A percentile compares a stretch with the other conserved stretches of the same genome.
Conservation (phyloP, 2,888 invertebrate genomes). For the Drosophila neotestacea region DNA sequence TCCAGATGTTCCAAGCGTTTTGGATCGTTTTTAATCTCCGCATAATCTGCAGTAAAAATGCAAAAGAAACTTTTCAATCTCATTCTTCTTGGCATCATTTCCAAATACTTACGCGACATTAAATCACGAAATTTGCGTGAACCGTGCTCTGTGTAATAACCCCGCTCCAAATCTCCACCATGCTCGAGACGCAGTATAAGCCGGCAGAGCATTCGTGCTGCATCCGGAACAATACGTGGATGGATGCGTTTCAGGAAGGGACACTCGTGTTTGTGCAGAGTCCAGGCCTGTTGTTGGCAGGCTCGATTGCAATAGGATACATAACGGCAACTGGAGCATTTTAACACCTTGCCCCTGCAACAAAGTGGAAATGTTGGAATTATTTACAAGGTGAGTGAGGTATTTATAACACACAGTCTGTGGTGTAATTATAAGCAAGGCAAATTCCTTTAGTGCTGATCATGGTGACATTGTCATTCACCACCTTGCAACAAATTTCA, state of each 20-base stretch:
- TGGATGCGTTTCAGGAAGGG: constrained; percentile 89
- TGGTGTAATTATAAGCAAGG: too few species aligned
- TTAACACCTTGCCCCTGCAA: constrained; percentile 89
- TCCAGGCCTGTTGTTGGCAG: constrained; percentile 94
- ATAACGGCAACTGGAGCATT: constrained; percentile 94
- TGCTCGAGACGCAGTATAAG: constrained; percentile 88
- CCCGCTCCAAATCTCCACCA: constrained; percentile 89
- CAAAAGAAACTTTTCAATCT: too few species aligned
- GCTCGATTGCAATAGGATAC: constrained; percentile 92
- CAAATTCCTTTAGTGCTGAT: background rate
- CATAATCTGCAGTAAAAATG: constrained; percentile 88
- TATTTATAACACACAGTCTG: too few species aligned
- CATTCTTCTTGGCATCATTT: background rate
- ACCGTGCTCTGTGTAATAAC: constrained; percentile 89
- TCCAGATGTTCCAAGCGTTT: constrained; percentile 92
- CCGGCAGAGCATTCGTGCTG: constrained; percentile 91
- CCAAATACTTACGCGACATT: constrained; percentile 92
- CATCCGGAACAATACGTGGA: constrained; percentile 92
- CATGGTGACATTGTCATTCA: background rate
- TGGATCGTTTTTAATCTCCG: constrained; percentile 91
- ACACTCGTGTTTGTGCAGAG: constrained; percentile 93
- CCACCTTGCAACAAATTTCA: too few species aligned
- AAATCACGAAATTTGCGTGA: constrained; percentile 93
- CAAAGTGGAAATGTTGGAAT: too few species aligned
- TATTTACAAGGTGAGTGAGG: too few species aligned